These are phyloP conservation scores for Protonibea diacanthus DNA, from an alignment of 2,797 vertebrate species.

Conservation along the genomic window DNA sequence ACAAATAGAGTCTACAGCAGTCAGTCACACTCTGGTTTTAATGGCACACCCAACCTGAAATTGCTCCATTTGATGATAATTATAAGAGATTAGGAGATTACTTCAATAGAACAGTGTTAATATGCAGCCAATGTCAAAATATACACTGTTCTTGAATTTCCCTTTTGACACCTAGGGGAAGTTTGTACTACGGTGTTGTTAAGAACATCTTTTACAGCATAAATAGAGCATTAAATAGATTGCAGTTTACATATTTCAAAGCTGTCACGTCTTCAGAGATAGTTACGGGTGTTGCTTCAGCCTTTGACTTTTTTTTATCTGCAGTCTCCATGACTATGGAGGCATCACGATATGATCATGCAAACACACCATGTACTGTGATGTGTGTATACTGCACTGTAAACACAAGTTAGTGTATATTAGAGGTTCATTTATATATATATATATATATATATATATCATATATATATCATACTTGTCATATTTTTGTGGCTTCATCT, in stretches of 20 bases:
- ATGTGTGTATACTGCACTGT: constrained; percentile 2
- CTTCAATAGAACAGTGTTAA: constrained; percentile 50
- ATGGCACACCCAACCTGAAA: constrained; percentile 71
- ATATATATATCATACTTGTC: not conserved
- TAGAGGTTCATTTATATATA: not conserved
- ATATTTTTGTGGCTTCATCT: constrained; percentile 1
- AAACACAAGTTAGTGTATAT: not conserved
- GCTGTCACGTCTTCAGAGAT: constrained; percentile 21
- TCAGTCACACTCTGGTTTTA: constrained; percentile 60
- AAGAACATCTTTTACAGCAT: constrained; percentile 26
- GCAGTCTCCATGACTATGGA: constrained; percentile 18
- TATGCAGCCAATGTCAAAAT: constrained; percentile 54
- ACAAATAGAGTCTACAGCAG: constrained; percentile 75
- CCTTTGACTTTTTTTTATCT: constrained; percentile 10
- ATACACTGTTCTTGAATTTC: constrained; percentile 60
- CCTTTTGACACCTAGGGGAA: constrained; percentile 60
- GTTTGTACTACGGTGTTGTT: constrained; percentile 41
- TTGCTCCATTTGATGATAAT: constrained; percentile 71
- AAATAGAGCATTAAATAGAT: constrained; percentile 36
- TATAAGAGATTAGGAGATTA: constrained; percentile 63
- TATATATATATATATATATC: no score
- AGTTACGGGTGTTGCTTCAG: constrained; percentile 14
- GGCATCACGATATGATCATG: constrained; percentile 13
- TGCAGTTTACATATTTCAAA: constrained; percentile 50
- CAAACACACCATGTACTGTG: constrained; percentile 17